Conservation (phyloP, 2,888 invertebrate genomes). For the Scaptomyza caliginosa region DNA sequence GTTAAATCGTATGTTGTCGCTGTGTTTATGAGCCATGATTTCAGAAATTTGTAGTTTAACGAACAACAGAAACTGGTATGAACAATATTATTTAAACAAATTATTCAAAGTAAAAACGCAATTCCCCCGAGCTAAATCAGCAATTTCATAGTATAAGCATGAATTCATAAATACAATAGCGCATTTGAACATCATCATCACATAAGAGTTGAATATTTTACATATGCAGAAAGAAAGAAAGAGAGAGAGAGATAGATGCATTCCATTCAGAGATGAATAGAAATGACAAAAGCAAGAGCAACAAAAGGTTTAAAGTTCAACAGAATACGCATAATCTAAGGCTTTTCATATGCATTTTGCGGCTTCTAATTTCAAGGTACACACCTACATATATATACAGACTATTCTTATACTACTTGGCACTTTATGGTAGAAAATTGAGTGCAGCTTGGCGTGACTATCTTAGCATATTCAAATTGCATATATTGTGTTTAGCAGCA, state of each 20-base stretch:
- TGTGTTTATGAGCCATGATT: neutral
- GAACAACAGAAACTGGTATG: neutral
- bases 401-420: neutral
- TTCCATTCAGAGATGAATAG: constrained; percentile 19
- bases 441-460: constrained; percentile 8
- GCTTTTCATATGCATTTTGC: constrained; percentile 37
- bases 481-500: neutral
- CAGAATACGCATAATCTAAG: constrained; percentile 12
- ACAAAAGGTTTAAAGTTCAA: constrained; percentile 5
- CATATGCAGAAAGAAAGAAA: constrained; percentile 7
- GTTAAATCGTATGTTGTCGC: neutral
- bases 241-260: neutral
- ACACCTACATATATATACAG: neutral
- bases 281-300: constrained; percentile 8
- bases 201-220: constrained; percentile 1
- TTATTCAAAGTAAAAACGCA: constrained; percentile 11
- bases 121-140: neutral
- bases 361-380: constrained; percentile 23
- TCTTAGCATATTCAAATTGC: constrained; percentile 7
- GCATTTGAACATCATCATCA: constrained; percentile 8
- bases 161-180: constrained; percentile 20
- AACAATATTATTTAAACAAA: neutral
- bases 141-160: constrained; percentile 2
- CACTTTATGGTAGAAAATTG: neutral
- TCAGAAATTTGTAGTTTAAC: neutral